Evolutionary conservation across 2,888 invertebrate species (phyloP).

Genomic region (Ptycholaimellus sp.): DNA sequence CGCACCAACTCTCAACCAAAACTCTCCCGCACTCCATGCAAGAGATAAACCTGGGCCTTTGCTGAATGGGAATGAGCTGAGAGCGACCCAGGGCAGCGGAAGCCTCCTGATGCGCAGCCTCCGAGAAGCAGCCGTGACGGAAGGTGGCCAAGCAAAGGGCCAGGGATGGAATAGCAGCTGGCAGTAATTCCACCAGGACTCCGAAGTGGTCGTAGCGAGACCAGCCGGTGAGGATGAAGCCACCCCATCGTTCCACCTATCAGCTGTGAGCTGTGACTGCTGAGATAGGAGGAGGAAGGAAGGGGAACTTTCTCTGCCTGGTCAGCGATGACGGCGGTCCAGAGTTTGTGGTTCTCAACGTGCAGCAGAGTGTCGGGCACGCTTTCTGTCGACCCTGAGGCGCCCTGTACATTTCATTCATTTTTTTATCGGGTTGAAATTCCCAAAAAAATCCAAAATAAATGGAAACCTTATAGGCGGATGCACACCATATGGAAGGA

Average conservation of each 20-base stretch:
- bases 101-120: neutral
- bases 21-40: no score
- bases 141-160: slow-evolving; percentile 9
- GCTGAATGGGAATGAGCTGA: neutral
- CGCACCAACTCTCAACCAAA: no score
- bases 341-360: slow-evolving; percentile 6
- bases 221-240: slow-evolving; percentile 4
- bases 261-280: no score
- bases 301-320: no score
- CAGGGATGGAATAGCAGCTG: slow-evolving; percentile 26
- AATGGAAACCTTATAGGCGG: no score
- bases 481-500: no score
- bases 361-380: slow-evolving; percentile 2
- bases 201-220: slow-evolving; percentile 27
- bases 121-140: neutral
- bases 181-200: slow-evolving; percentile 27
- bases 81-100: neutral
- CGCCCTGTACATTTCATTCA: no score
- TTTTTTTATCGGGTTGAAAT: no score
- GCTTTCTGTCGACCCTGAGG: slow-evolving; percentile 3
- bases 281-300: no score
- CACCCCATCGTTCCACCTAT: neutral
- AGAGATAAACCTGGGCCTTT: neutral
- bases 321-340: slow-evolving; percentile 5
- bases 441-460: no score